phyloP scores from a whole-genome alignment of 2,888 invertebrate genomes.

The Xylota segnis region DNA sequence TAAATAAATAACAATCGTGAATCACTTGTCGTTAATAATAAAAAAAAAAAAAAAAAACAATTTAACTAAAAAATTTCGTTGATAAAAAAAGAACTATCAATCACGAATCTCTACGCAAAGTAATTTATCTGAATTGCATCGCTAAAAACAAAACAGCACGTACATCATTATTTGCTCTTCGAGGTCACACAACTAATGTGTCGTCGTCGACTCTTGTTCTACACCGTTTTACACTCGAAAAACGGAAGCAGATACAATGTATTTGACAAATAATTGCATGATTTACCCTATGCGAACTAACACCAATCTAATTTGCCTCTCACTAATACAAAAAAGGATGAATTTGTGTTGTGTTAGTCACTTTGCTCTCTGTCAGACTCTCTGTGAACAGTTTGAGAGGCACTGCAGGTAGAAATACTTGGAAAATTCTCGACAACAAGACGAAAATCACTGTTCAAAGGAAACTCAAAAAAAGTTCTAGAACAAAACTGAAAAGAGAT shows the following conservation, averaged over 20 bases:
- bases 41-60: not conserved
- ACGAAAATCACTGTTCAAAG: constrained; percentile 30
- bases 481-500: constrained; percentile 21
- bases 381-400: constrained; percentile 47
- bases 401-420: constrained; percentile 46
- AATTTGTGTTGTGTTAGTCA: constrained; percentile 22
- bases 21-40: constrained; percentile 21
- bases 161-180: constrained; percentile 10
- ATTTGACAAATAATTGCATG: constrained; percentile 3
- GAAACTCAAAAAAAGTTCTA: constrained; percentile 47
- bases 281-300: constrained; percentile 60
- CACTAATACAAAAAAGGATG: constrained; percentile 9
- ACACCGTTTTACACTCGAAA: constrained; percentile 11
- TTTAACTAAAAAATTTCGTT: not conserved
- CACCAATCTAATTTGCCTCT: constrained; percentile 27
- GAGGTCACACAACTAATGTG: constrained; percentile 50
- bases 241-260: constrained; percentile 37
- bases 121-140: constrained; percentile 52
- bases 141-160: constrained; percentile 24
- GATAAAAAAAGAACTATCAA: constrained; percentile 29
- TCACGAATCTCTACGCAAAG: constrained; percentile 32
- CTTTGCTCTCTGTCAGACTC: constrained; percentile 2
- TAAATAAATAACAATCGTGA: constrained; percentile 27
- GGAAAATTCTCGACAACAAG: constrained; percentile 58
- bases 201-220: not conserved